These are phyloP conservation scores for Cantharis lateralis DNA, from an alignment of 2,888 invertebrate species.

Conservation along the genomic window DNA sequence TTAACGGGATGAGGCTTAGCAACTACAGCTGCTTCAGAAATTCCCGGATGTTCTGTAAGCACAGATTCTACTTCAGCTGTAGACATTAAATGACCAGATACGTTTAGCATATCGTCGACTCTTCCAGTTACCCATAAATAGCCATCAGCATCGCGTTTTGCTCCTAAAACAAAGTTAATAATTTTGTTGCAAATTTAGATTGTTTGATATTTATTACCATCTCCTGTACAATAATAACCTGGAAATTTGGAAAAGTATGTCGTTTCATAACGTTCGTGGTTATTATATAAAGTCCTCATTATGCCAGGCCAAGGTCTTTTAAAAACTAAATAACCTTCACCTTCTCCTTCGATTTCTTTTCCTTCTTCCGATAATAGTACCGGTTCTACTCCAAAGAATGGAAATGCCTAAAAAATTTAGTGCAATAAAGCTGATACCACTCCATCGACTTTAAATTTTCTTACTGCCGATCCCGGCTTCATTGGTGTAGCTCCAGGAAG, in stretches of 20 bases:
- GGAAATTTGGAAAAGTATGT: constrained; percentile 96
- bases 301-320: constrained; percentile 97
- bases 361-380: constrained; percentile 88
- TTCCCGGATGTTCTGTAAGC: constrained; percentile 74
- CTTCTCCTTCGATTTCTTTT: constrained; percentile 80
- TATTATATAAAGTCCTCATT: constrained; percentile 92
- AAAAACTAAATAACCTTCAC: constrained; percentile 95
- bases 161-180: constrained; percentile 64
- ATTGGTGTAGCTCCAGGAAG: constrained; percentile 94
- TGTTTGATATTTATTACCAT: constrained; percentile 68
- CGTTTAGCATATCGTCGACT: constrained; percentile 98
- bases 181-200: not conserved
- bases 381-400: constrained; percentile 96
- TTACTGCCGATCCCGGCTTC: constrained; percentile 97
- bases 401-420: constrained; percentile 71
- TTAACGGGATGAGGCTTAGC: constrained; percentile 93
- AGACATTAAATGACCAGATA: constrained; percentile 96
- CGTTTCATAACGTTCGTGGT: constrained; percentile 86
- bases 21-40: constrained; percentile 96
- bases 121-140: constrained; percentile 96
- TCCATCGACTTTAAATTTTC: constrained; percentile 47
- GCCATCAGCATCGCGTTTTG: constrained; percentile 89
- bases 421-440: not conserved
- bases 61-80: constrained; percentile 93
- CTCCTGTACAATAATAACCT: constrained; percentile 97